Percentiles rank a stretch among this genome's conserved stretches.
Evolutionary conservation across 2,797 vertebrate species (phyloP).

Genomic region (Ambastaia sidthimunki): DNA sequence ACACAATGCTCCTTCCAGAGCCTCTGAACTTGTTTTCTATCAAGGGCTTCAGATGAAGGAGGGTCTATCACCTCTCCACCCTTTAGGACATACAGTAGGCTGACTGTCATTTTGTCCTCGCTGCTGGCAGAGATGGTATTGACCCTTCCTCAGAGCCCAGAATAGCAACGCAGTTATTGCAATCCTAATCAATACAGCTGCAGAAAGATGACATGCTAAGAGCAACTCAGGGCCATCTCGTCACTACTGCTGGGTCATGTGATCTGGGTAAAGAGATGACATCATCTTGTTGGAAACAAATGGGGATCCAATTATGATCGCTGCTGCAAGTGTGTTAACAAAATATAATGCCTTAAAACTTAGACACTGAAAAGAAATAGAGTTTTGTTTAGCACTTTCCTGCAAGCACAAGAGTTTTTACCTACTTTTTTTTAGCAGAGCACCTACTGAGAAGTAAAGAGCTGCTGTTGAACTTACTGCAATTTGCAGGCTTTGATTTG

Average conservation of each 20-base stretch:
- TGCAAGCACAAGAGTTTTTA: conserved; percentile 11
- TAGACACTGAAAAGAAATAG: not conserved
- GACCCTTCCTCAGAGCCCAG: conserved; percentile 38
- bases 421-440: conserved; percentile 16
- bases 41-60: conserved; percentile 44
- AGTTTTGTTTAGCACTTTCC: conserved; percentile 19
- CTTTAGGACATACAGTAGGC: conserved; percentile 20
- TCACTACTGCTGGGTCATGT: conserved; percentile 16
- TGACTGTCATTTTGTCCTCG: conserved; percentile 15
- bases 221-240: not conserved
- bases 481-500: conserved; percentile 55
- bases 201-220: conserved; percentile 47
- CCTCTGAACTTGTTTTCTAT: conserved; percentile 52
- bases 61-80: conserved; percentile 41
- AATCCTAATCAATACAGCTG: conserved; percentile 52
- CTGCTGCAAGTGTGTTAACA: not conserved
- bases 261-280: not conserved
- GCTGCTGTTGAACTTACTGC: conserved; percentile 42
- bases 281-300: not conserved
- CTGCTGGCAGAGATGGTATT: conserved; percentile 49
- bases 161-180: conserved; percentile 50
- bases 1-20: conserved; percentile 36
- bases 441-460: conserved; percentile 39
- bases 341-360: not conserved
- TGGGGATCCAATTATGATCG: not conserved